phyloP scores from a whole-genome alignment of 37 sponge, comb jelly and placozoan genomes.

The Geodia barretti region DNA sequence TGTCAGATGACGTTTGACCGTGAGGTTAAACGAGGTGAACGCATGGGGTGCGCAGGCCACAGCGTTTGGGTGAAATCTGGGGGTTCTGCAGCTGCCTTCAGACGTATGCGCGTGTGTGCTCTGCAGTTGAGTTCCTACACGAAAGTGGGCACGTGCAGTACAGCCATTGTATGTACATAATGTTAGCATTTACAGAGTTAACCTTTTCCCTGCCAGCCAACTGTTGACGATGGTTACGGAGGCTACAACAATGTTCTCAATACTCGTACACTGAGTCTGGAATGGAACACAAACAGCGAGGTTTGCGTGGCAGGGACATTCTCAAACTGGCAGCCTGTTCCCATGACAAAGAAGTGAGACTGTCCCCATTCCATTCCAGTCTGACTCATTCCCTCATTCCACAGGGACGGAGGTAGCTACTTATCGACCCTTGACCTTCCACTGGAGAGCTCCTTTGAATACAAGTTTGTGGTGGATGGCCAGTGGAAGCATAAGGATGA shows the following conservation, averaged over 20 bases:
- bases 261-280: background rate
- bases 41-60: background rate
- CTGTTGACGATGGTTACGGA: background rate
- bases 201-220: background rate
- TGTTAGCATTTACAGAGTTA: too few relatives aligned
- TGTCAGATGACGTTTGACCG: too few relatives aligned
- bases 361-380: background rate
- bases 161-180: too few relatives aligned
- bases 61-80: too few relatives aligned
- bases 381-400: too few relatives aligned
- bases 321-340: background rate
- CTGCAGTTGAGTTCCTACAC: too few relatives aligned
- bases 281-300: background rate
- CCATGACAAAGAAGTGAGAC: background rate
- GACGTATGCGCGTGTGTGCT: too few relatives aligned
- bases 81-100: too few relatives aligned
- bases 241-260: conserved; percentile 5
- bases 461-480: conserved; percentile 29
- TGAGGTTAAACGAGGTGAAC: background rate
- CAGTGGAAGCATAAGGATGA: conserved; percentile 10
- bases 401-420: background rate
- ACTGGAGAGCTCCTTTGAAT: conserved; percentile 4
- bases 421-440: background rate
- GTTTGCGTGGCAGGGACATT: background rate
- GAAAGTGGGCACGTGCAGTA: too few relatives aligned